phyloP scores from a whole-genome alignment of 2,888 invertebrate species.

The Tubulanus polymorphus region DNA sequence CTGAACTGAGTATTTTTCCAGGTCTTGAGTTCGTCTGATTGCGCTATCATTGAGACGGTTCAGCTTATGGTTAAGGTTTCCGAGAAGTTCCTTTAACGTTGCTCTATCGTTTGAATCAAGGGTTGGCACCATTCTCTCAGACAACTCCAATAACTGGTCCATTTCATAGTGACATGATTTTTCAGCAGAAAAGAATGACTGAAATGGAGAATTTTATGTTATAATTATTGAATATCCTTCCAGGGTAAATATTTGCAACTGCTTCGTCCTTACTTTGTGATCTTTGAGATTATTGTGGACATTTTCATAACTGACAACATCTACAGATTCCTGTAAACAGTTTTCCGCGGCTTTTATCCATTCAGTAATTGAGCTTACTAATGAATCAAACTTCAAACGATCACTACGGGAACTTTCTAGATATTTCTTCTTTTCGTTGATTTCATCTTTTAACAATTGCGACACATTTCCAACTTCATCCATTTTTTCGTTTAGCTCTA shows the following conservation, averaged over 20 bases:
- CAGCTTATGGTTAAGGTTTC: conserved; percentile 64
- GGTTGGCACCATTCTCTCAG: conserved; percentile 37
- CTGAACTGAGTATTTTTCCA: conserved; percentile 77
- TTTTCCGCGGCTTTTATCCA: conserved; percentile 44
- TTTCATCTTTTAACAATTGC: conserved; percentile 31
- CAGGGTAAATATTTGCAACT: too few relatives aligned
- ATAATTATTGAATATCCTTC: too few relatives aligned
- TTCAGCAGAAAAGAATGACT: conserved; percentile 49
- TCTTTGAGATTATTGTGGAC: conserved; percentile 78
- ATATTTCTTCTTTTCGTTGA: conserved; percentile 35
- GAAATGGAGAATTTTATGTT: conserved; percentile 15
- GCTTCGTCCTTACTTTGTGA: conserved; percentile 73
- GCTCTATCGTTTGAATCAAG: conserved; percentile 45
- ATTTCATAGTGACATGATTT: conserved; percentile 46
- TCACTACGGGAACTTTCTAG: conserved; percentile 33
- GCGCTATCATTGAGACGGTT: conserved; percentile 78
- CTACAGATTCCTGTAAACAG: conserved; percentile 62
- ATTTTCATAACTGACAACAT: conserved; percentile 84
- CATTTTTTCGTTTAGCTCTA: conserved; percentile 32
- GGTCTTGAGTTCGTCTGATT: conserved; percentile 68
- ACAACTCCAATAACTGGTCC: conserved; percentile 42
- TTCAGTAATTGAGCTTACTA: conserved; percentile 35
- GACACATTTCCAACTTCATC: conserved; percentile 29
- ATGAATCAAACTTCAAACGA: conserved; percentile 34
- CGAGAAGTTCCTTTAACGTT: conserved; percentile 41